Base-by-base conservation (phyloP, 1,140 invertebrate genomes). In the Drosophila pandora region DNA sequence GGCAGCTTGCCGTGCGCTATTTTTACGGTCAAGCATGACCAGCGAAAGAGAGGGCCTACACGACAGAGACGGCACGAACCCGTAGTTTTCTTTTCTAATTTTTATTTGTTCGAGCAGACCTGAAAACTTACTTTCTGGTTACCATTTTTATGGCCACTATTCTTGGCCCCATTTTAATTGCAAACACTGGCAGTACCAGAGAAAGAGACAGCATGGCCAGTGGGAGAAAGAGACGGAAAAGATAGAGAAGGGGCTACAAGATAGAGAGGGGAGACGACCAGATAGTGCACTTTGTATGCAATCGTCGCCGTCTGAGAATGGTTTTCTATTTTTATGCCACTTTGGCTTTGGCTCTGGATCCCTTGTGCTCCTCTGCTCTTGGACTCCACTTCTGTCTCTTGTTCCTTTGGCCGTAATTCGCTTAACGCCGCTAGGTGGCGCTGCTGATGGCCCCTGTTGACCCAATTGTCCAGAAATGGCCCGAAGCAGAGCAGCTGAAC, bases 241-340 rank as follows among this genome's bases (percentile, higher is more conserved):
- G 45, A 47, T 41, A 52, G 43, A 13, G 10, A 21, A 2, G 23
- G 7, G 48, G 10, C 2, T n/a, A 17, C 17, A 12, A 30, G 23
- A 49, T 9, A 49, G 25, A 10, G 13, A 3, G 49, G 25, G 23
- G 23, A 25, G 48, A 8, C 25, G 6, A 4, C 22, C 25, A 28
- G 25, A 56, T 62, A 50, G 43, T 79, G 83, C 83, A 87, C 78
- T 85, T 82, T 85, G 78, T 87, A 87, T 87, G 82, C 81, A 71
- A 39, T 67, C 58, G 68, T 37, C 32, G 63, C 9, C n/a, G 65
- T 70, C 52, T 70, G 52, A 56, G 71, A 65, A 65, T 53, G 71
- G 60, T 65, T 70, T 77, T 78, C 78, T 82, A 79, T 82, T 85
- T 88, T 87, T 87, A 87, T 87, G 82, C 82, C 82, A 87, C 82